Base-by-base conservation (phyloP, 1,140 invertebrate genomes). In the Cataglyphis hispanica region DNA sequence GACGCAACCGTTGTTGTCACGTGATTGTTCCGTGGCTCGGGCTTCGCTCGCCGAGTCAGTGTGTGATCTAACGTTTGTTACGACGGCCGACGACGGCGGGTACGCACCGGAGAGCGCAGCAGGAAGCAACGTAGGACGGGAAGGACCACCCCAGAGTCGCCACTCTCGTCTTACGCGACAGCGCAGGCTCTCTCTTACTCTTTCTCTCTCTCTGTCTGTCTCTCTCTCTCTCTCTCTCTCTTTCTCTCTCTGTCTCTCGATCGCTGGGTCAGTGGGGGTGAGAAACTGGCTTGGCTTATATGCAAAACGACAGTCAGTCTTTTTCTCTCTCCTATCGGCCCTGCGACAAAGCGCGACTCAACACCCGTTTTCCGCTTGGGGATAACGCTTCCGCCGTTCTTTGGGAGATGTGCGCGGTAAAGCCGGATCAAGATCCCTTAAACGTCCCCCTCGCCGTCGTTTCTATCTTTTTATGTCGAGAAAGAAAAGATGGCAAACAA, bases 251-350 rank as follows among this genome's bases (percentile, higher is more conserved):
- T 31, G 2, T 31, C 31, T 31, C 86, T 89, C 87, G 84, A 91
- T 95, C 94, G 93, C 90, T 89, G 83, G 92, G 93, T 93, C 94
- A 93, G 92, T 95, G 94, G 95, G 95, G 94, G 94, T 92, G 95
- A 95, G 95, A 95, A 95, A 95, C 93, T 93, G 95, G 93, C 95
- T 95, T 93, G 95, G 94, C 94, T 95, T 89, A 74, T 72, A 74
- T 90, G 86, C 89, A 86, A 78, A 87, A 69, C 86, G 89, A 91
- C 90, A 95, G 95, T 95, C 95, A 95, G 95, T 95, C 95, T 95
- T 95, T 95, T 95, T 95, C 95, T 95, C 95, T 95, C 95, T 95
- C 95, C 95, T 95, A 95, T 95, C 91, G 93, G 91, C 94, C 90
- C 84, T 78, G 90, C 89, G 93, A 93, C 91, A 93, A 91, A 87